Evolutionary conservation across 2,888 invertebrate genomes (phyloP).

Genomic region (Orthosia cruda): DNA sequence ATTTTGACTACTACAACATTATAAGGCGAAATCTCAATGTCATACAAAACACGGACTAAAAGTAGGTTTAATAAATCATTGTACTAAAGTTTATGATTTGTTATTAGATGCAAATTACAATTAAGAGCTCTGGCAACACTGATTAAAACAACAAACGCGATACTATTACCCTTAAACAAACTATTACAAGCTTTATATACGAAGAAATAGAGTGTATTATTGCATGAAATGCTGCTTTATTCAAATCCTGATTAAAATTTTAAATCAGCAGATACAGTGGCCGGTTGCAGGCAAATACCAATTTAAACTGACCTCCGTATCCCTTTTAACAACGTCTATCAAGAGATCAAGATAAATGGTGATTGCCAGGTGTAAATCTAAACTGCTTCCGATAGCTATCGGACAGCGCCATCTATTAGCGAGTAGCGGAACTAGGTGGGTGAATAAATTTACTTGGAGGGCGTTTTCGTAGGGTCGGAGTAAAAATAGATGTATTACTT

Average conservation of each 20-base stretch:
- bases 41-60: background rate
- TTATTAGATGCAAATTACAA: conserved; percentile 39
- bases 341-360: conserved; percentile 70
- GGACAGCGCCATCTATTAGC: conserved; percentile 72
- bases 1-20: background rate
- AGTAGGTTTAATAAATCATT: background rate
- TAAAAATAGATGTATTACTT: conserved; percentile 28
- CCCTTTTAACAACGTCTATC: conserved; percentile 31
- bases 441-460: conserved; percentile 51
- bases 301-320: conserved; percentile 57
- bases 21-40: background rate
- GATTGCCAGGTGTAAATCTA: conserved; percentile 71
- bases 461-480: conserved; percentile 10
- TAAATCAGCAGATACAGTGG: conserved; percentile 64
- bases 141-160: conserved; percentile 39
- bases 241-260: conserved; percentile 62
- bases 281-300: conserved; percentile 37
- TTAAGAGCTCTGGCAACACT: conserved; percentile 15
- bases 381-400: conserved; percentile 74
- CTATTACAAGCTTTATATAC: fast-evolving
- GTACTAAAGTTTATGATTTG: conserved; percentile 16
- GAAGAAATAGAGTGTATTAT: background rate
- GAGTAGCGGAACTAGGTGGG: conserved; percentile 72
- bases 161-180: background rate
- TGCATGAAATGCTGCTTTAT: conserved; percentile 11